A percentile compares a stretch with the other conserved stretches of the same genome.
Conservation (phyloP, 1,140 invertebrate species). For the Drosophila aff. region DNA sequence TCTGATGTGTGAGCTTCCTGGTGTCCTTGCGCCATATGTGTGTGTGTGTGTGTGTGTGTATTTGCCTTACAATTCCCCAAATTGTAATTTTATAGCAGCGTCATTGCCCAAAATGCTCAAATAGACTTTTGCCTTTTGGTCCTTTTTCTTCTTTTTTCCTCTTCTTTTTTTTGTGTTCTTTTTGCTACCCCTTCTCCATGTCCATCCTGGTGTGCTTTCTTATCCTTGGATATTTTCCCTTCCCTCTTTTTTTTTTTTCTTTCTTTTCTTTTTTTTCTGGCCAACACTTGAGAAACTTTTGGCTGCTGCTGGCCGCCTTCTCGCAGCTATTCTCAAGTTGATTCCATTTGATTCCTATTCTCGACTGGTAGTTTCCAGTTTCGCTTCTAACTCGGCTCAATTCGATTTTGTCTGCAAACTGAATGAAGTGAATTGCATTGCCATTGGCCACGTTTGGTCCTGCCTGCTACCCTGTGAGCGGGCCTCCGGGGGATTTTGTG, state of each 20-base stretch:
- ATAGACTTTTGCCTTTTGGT: conserved; percentile 68
- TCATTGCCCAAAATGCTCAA: conserved; percentile 80
- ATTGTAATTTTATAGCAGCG: conserved; percentile 82
- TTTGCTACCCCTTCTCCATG: conserved; percentile 3
- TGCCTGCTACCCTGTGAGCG: conserved; percentile 26
- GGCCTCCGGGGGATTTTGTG: background rate
- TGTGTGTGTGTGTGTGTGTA: conserved; percentile 38
- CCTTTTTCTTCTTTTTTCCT: conserved; percentile 20
- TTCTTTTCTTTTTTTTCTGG: background rate
- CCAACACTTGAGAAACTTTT: conserved; percentile 46
- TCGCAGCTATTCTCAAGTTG: conserved; percentile 33
- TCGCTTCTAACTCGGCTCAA: conserved; percentile 61
- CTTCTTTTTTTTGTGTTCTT: conserved; percentile 33
- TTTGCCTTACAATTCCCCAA: conserved; percentile 80
- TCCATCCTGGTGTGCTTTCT: conserved; percentile 26
- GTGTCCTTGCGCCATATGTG: conserved; percentile 34
- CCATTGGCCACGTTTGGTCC: conserved; percentile 55
- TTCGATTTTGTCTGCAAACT: conserved; percentile 77
- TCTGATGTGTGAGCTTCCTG: conserved; percentile 47
- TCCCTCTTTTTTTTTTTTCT: background rate
- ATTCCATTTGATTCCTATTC: conserved; percentile 52
- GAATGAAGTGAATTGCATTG: conserved; percentile 71
- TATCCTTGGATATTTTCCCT: conserved; percentile 37
- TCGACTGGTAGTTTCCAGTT: conserved; percentile 52
- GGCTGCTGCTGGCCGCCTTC: conserved; percentile 8